Evolutionary conservation across 2,113 vertebrate species (phyloP), one percentile per base, ranked within the genome.

Genomic region (Mirza zaza): DNA sequence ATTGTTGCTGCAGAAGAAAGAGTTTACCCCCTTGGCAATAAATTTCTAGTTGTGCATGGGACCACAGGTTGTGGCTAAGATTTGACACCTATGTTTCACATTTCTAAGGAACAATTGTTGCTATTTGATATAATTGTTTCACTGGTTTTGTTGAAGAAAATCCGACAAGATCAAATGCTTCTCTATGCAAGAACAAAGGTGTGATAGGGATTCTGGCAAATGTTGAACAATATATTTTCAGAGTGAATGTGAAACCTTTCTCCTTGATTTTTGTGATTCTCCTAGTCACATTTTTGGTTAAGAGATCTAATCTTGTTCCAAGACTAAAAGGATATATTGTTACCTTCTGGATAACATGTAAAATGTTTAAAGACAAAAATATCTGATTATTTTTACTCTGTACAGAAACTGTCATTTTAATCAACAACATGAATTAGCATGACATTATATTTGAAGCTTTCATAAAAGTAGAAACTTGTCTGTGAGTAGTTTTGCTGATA

Each of bases 231-330:
- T n/a, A 10, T 73, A 67, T 93, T 93, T 95, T 84, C 70, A 76
- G 87, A 84, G 21, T 48, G 84, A 94, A 55, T 27, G 50, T 57
- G 29, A 80, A 77, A 73, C 10, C 8, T 84, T 73, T 91, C 82
- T 94, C 42, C 34, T 91, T 34, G 50, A 15, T 67, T 95, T 95
- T 93, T 89, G n/a, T 88, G 55, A 91, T 70, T 87, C 63, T 83
- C 4, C 34, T 45, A 36, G 68, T 96, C 68, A 71, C 27, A 81
- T 75, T 68, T 93, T 70, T 91, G 23, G 55, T 68, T 95, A 63
- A 91, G 89, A 90, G 94, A 71, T 93, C 63, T 52, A 76, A 52
- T 90, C 39, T 70, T 81, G 39, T 91, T 57, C 50, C 9, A 93
- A 80, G 34, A 45, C n/a, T 83, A 55, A 76, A 63, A 81, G 42